Percentiles rank a stretch among this genome's conserved stretches.
Evolutionary conservation across 2,888 invertebrate species (phyloP).

Genomic region (Acholoe squamosa): DNA sequence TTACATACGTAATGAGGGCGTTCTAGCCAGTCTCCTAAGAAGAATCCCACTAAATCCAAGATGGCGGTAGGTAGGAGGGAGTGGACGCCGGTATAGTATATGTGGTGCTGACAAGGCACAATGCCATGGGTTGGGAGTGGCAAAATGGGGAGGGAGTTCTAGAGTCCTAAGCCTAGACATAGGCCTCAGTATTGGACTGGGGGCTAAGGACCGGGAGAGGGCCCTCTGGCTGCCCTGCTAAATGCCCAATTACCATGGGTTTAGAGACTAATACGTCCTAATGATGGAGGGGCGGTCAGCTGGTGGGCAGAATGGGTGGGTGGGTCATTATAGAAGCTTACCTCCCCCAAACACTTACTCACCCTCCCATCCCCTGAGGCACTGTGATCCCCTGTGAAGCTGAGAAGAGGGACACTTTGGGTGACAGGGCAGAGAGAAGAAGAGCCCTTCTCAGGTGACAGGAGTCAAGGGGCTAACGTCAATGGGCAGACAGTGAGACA

Average conservation of each 20-base stretch:
- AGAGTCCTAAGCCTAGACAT: neutral
- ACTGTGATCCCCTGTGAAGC: neutral
- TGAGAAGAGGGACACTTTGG: neutral
- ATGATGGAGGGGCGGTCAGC: conserved; percentile 32
- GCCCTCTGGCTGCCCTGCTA: conserved; percentile 26
- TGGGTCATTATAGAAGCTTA: neutral
- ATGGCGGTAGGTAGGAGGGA: neutral
- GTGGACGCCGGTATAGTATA: neutral
- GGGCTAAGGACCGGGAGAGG: neutral
- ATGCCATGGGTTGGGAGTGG: no score
- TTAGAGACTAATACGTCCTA: conserved; percentile 35
- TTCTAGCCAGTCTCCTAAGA: neutral
- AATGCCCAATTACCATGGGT: conserved; percentile 37
- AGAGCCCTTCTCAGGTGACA: neutral
- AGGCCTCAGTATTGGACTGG: neutral
- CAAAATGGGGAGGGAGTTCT: neutral
- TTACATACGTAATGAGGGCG: conserved; percentile 56
- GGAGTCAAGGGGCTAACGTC: conserved; percentile 5
- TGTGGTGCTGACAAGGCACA: neutral
- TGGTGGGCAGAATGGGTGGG: neutral
- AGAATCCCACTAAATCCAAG: neutral
- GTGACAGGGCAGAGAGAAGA: conserved; percentile 40
- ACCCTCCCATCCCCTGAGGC: neutral
- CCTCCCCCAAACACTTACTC: neutral
- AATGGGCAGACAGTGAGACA: neutral